phyloP scores from a whole-genome alignment of 2,113 vertebrate species.

The Hymenochirus boettgeri region DNA sequence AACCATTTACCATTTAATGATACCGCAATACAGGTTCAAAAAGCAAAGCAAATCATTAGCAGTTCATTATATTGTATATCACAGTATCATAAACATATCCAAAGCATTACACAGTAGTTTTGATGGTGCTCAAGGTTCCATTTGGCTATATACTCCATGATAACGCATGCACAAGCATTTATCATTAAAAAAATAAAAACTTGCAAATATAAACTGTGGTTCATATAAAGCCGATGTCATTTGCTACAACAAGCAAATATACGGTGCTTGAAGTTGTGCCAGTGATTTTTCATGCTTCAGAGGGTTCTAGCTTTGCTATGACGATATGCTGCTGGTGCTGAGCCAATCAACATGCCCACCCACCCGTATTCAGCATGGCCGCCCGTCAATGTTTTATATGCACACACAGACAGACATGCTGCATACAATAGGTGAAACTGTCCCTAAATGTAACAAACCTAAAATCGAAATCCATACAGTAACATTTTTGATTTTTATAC shows the following conservation, averaged over 20 bases:
- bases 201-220: neutral
- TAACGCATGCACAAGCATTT: no score
- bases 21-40: no score
- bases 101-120: neutral
- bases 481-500: neutral
- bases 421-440: constrained; percentile 1
- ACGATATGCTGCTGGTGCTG: neutral
- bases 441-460: neutral
- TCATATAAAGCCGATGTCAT: neutral
- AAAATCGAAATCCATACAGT: neutral
- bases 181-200: neutral
- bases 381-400: neutral
- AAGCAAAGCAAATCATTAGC: no score
- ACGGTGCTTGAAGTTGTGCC: neutral
- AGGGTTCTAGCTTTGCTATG: neutral
- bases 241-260: neutral
- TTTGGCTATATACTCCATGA: no score
- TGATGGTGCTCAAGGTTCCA: neutral
- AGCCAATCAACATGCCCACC: constrained; percentile 1
- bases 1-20: no score
- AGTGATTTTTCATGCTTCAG: neutral
- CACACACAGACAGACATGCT: constrained; percentile 3
- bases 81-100: neutral
- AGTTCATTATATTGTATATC: no score
- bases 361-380: constrained; percentile 2